Base-by-base conservation (phyloP, 2,113 vertebrate genomes). In the Nanorana parkeri region DNA sequence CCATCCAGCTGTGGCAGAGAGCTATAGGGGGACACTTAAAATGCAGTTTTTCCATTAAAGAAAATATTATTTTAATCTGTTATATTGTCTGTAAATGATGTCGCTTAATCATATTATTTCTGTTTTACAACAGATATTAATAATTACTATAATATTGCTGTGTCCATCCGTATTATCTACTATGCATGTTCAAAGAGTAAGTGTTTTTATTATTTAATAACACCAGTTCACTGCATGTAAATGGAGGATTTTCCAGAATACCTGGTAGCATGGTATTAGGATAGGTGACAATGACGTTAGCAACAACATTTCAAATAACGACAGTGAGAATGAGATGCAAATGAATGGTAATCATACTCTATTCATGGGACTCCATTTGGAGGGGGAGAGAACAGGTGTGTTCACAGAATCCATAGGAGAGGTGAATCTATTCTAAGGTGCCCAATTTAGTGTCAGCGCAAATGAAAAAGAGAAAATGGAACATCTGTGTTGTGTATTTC, bases 301-400 rank as follows among this genome's bases (percentile, higher is more conserved):
- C n/a, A 17, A 51, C 55, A 79, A 81, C 85, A 77, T 84, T 24
- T 72, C 55, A 64, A 67, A 71, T 61, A 54, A 65, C 26, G 60
- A 56, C 24, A 54, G 24, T 68, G 77, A 56, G 24, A 68, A 68
- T 68, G 10, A 79, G 28, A 79, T 79, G 77, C 24, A 79, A 55
- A 79, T 79, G 63, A 68, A 55, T 79, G 64, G 5, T 58, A 79
- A 79, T 79, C 65, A 79, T 55, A 41, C 4, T 15, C 28, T 58
- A 68, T 79, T 79, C 28, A 58, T 29, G 41, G 32, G 52, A 19
- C 11, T 28, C 63, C 63, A 64, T 68, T 78, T 47, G 64, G 51
- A n/a, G 47, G 32, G 16, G 17, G 55, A 61, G 58, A 78, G 29
- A 47, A 66, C 61, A 78, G 77, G 64, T 78, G 61, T 77, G 75